Base-by-base conservation (phyloP, 2,888 invertebrate genomes). In the Agrotis ipsilon region DNA sequence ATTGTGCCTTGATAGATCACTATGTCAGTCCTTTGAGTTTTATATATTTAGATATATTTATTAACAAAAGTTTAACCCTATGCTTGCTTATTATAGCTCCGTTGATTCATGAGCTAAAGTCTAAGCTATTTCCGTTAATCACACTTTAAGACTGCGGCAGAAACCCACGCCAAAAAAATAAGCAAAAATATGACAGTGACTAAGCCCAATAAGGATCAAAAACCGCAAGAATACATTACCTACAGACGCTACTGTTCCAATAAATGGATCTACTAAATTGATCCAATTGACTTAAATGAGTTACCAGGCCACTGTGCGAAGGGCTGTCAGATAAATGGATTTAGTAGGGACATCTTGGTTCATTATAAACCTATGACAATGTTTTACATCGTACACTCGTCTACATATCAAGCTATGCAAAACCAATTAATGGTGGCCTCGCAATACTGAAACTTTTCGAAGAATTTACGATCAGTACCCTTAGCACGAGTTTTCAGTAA, bases 201-300 rank as follows among this genome's bases (percentile, higher is more conserved):
- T 6, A 65, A 43, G 1, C 9, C 5, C 63, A 5, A 11, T 3
- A 16, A 13, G 0, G 0, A 13, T 14, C 21, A 18, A 18, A 54
- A 48, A 52, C 27, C 39, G 11, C 46, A 68, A 54, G 7, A 57
- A 4, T 68, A 71, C 39, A 71, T 71, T 21, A 49, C 19, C 11
- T 19, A 27, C 39, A n/a, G 39, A n/a, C 45, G 46, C 57, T 16
- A 54, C 16, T 43, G 7, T 24, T 49, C 11, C 21, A 65, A 5
- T 58, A 69, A 58, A 27, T 60, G 63, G 61, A 70, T 48, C 76
- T 70, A 27, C 62, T 62, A 72, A 83, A 83, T 83, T 81, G 84
- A 39, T 46, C 70, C 84, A 84, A 82, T 82, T 84, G 82, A 49
- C 5, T 27, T 18, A 84, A 79, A 69, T 84, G n/a, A 79, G 82